Evolutionary conservation across 1,140 invertebrate species (phyloP).

Genomic region (Drosophila kanapiae): DNA sequence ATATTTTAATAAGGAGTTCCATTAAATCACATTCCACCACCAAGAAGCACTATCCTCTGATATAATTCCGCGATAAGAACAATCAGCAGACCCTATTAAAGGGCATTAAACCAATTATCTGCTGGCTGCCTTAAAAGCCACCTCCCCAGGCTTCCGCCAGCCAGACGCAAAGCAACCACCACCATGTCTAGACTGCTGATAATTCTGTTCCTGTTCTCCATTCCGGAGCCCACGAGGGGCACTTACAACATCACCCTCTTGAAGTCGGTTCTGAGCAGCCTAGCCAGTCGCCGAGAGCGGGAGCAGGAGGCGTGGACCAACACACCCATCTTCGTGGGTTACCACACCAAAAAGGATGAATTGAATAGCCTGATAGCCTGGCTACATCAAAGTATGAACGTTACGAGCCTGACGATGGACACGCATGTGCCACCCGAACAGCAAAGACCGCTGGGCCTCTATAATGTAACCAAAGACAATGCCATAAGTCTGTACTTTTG

Average conservation of each 20-base stretch:
- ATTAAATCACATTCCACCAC: not conserved
- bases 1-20: not conserved
- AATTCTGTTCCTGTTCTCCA: constrained; percentile 6
- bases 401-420: constrained; percentile 34
- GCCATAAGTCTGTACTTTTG: constrained; percentile 59
- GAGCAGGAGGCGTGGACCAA: constrained; percentile 44
- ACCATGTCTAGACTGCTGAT: constrained; percentile 12
- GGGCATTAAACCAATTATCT: constrained; percentile 58
- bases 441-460: constrained; percentile 3
- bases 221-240: not conserved
- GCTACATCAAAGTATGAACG: constrained; percentile 47
- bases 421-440: not conserved
- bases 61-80: constrained; percentile 31
- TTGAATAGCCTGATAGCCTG: constrained; percentile 39
- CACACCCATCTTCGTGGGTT: constrained; percentile 54
- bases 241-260: constrained; percentile 49
- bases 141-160: not conserved
- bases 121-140: not conserved
- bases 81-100: constrained; percentile 49
- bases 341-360: not conserved
- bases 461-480: constrained; percentile 52
- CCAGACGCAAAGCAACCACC: constrained; percentile 4
- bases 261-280: constrained; percentile 6
- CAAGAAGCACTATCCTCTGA: not conserved
- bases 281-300: not conserved